Conservation (phyloP, 2,888 invertebrate genomes). For the Euzophera pinguis region DNA sequence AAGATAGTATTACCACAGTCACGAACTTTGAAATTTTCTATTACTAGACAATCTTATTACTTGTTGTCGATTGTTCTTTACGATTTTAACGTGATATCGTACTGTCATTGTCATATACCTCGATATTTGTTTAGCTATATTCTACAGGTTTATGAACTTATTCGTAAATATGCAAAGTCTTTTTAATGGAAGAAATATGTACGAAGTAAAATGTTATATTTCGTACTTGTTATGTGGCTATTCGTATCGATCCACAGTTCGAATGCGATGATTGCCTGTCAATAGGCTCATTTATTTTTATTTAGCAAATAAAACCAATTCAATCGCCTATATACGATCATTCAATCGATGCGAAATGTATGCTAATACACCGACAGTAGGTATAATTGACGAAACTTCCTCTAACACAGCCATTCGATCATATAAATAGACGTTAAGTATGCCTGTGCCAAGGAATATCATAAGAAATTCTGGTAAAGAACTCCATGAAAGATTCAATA, state of each 20-base stretch:
- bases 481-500: conserved; percentile 74
- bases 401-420: conserved; percentile 51
- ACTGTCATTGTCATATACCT: conserved; percentile 42
- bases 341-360: conserved; percentile 65
- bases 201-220: conserved; percentile 10
- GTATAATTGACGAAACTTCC: conserved; percentile 69
- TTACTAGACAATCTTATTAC: conserved; percentile 66
- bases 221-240: conserved; percentile 20
- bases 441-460: conserved; percentile 44
- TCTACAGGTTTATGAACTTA: conserved; percentile 35
- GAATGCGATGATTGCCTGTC: conserved; percentile 37
- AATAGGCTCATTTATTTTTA: conserved; percentile 65
- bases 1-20: conserved; percentile 54
- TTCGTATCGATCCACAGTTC: conserved; percentile 27
- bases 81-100: conserved; percentile 46
- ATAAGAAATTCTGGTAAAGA: conserved; percentile 60
- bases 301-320: conserved; percentile 62
- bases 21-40: conserved; percentile 60
- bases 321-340: conserved; percentile 54
- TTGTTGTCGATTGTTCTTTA: conserved; percentile 51
- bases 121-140: conserved; percentile 38
- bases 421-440: conserved; percentile 54
- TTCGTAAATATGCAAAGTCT: conserved; percentile 2
- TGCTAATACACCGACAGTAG: conserved; percentile 55
- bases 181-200: conserved; percentile 17